Percentiles rank a stretch among this genome's conserved stretches.
phyloP scores from a whole-genome alignment of 2,113 vertebrate genomes.

The Odontesthes bonariensis region DNA sequence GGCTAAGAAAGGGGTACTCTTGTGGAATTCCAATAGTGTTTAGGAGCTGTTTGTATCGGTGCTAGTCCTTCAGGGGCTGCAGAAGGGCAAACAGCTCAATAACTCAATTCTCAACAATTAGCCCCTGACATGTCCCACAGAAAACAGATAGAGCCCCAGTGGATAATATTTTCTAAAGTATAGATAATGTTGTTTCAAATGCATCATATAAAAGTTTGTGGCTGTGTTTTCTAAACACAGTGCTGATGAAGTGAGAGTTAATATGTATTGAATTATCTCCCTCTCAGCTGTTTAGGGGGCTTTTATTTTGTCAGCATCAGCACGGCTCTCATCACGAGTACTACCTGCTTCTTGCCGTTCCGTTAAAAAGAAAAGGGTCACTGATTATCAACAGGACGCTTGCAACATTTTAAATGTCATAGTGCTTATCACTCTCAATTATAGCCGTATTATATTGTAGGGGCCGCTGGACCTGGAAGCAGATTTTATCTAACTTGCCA shows the following conservation, averaged over 20 bases:
- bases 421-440: conserved; percentile 62
- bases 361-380: conserved; percentile 32
- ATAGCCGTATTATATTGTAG: conserved; percentile 52
- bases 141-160: conserved; percentile 74
- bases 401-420: conserved; percentile 51
- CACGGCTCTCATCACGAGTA: conserved; percentile 50
- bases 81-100: conserved; percentile 84
- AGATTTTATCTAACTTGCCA: conserved; percentile 37
- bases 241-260: conserved; percentile 48
- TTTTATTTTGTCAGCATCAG: conserved; percentile 66
- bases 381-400: conserved; percentile 63
- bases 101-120: conserved; percentile 87
- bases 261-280: conserved; percentile 53
- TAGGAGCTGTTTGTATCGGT: conserved; percentile 80
- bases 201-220: conserved; percentile 28
- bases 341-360: conserved; percentile 14
- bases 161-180: conserved; percentile 71
- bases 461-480: conserved; percentile 35
- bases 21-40: conserved; percentile 79
- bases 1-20: conserved; percentile 69
- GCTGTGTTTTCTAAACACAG: conserved; percentile 45
- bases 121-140: conserved; percentile 77
- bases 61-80: conserved; percentile 77
- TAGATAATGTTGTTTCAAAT: conserved; percentile 65
- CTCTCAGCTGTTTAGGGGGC: conserved; percentile 51